Conservation (phyloP, 2,888 invertebrate genomes). For the Microctonus hyperodae region DNA sequence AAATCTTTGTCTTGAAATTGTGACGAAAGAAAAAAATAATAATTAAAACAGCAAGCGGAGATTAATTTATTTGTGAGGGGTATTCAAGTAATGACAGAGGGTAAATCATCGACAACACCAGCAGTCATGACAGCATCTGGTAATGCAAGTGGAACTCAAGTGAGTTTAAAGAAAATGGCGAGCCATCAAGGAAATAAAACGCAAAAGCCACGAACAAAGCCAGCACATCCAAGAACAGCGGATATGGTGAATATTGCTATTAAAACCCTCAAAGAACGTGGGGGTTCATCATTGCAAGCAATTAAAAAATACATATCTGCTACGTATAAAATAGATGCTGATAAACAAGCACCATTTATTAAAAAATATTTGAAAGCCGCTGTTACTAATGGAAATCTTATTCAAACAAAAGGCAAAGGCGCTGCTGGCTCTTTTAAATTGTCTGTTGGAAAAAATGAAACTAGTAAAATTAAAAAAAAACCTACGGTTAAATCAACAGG, state of each 20-base stretch:
- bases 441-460: conserved; percentile 45
- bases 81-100: conserved; percentile 32
- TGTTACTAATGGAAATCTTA: conserved; percentile 64
- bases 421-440: conserved; percentile 66
- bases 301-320: conserved; percentile 72
- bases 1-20: too few species aligned
- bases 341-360: conserved; percentile 68
- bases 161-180: conserved; percentile 32
- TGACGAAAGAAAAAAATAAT: too few species aligned
- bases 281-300: conserved; percentile 68
- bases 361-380: conserved; percentile 68
- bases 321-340: conserved; percentile 69
- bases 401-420: conserved; percentile 67
- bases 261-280: conserved; percentile 65
- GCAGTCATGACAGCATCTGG: conserved; percentile 25
- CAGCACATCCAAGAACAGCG: conserved; percentile 64
- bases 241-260: conserved; percentile 69
- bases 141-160: conserved; percentile 43
- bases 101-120: conserved; percentile 7
- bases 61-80: background rate
- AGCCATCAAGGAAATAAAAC: conserved; percentile 36
- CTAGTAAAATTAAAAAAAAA: conserved; percentile 30
- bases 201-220: conserved; percentile 27
- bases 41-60: too few species aligned
- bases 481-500: conserved; percentile 1